A percentile compares a stretch with the other conserved stretches of the same genome.
phyloP scores from a whole-genome alignment of 1,140 invertebrate genomes.

The Gryllus bimaculatus region DNA sequence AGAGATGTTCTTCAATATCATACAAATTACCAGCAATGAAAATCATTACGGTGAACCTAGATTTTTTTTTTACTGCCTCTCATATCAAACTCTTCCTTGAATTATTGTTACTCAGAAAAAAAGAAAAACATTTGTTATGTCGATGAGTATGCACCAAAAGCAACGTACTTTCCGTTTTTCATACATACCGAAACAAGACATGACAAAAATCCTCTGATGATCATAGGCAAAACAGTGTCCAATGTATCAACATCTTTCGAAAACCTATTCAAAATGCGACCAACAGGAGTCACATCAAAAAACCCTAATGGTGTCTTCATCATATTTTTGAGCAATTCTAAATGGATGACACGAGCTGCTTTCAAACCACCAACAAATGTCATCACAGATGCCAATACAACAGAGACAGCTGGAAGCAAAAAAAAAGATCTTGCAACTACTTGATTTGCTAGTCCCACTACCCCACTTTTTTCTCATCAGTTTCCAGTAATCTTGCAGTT shows the following conservation, averaged over 20 bases:
- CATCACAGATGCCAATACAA: constrained; percentile 1
- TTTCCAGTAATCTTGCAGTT: too few relatives aligned
- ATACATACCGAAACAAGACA: constrained; percentile 32
- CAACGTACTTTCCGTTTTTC: not conserved
- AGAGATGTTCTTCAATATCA: too few relatives aligned
- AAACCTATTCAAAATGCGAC: constrained; percentile 63
- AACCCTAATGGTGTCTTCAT: constrained; percentile 58
- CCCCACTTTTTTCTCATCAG: too few relatives aligned
- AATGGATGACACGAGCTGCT: constrained; percentile 50
- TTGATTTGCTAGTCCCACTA: too few relatives aligned
- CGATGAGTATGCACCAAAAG: not conserved
- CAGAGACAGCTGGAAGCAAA: constrained; percentile 11
- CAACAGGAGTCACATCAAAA: constrained; percentile 65
- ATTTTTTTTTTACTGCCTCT: too few relatives aligned
- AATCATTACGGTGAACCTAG: too few relatives aligned
- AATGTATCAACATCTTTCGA: constrained; percentile 60
- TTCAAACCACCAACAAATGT: constrained; percentile 42
- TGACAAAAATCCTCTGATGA: constrained; percentile 32
- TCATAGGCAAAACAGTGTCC: constrained; percentile 42
- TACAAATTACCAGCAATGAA: too few relatives aligned
- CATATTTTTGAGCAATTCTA: constrained; percentile 47
- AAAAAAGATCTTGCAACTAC: not conserved
- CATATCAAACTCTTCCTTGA: too few relatives aligned
- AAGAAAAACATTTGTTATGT: not conserved
- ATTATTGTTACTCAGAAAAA: not conserved